These are phyloP conservation scores for Perizoma affinitatum DNA, from an alignment of 2,888 invertebrate genomes.

Conservation along the genomic window DNA sequence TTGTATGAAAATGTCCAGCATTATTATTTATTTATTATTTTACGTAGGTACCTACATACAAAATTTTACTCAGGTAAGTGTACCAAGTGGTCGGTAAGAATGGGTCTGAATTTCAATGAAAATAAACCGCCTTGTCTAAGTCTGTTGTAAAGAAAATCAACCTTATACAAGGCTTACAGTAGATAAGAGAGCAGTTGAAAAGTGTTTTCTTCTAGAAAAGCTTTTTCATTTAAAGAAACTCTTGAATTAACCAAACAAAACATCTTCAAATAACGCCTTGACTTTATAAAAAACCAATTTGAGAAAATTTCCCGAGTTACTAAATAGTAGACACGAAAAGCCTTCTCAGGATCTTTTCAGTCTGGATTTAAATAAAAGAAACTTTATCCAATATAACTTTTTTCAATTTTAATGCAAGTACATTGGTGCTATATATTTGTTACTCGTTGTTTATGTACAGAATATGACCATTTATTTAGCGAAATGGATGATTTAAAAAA, in stretches of 20 bases:
- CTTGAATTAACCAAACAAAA: conserved; percentile 22
- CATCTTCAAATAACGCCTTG: conserved; percentile 21
- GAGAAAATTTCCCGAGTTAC: conserved; percentile 31
- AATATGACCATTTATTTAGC: conserved; percentile 48
- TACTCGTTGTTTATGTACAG: conserved; percentile 40
- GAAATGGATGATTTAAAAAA: conserved; percentile 31
- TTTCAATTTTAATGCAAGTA: conserved; percentile 42
- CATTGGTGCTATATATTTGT: conserved; percentile 39
- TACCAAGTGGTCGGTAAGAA: no score
- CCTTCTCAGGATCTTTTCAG: conserved; percentile 36
- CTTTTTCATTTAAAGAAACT: conserved; percentile 8
- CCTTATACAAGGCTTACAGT: no score
- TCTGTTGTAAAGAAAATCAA: no score
- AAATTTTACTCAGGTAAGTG: no score
- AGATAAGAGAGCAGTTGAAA: background rate
- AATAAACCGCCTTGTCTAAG: no score
- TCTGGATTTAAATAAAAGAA: conserved; percentile 41
- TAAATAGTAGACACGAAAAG: conserved; percentile 30
- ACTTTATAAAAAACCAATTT: conserved; percentile 31
- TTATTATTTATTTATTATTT: no score
- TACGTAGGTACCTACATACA: no score
- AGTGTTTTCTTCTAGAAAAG: conserved; percentile 9
- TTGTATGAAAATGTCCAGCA: no score
- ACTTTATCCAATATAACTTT: conserved; percentile 43
- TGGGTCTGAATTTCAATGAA: no score